Evolutionary conservation across 2,797 vertebrate genomes (phyloP).

Genomic region (Lerista edwardsae): DNA sequence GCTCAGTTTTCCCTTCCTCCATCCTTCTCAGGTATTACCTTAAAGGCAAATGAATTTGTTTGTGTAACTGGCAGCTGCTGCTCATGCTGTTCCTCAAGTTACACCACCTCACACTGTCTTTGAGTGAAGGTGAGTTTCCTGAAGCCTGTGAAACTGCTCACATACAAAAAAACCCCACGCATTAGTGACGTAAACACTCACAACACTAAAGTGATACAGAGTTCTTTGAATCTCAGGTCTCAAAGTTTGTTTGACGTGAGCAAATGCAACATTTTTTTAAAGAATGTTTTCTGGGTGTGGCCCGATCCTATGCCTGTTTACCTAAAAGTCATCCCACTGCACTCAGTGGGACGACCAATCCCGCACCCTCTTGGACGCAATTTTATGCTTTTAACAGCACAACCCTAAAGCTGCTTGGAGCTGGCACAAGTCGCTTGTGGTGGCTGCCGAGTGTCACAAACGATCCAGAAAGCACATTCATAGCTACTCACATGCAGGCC

Average conservation of each 20-base stretch:
- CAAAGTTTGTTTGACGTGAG: conserved; percentile 38
- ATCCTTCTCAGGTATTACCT: conserved; percentile 35
- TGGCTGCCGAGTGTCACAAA: no score
- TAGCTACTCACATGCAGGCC: no score
- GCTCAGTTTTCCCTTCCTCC: conserved; percentile 3
- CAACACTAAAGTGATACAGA: conserved; percentile 45
- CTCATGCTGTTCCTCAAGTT: conserved; percentile 29
- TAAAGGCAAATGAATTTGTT: conserved; percentile 34
- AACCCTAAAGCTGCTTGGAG: no score
- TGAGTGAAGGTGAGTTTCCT: conserved; percentile 42
- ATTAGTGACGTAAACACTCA: conserved; percentile 49
- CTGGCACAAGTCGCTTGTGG: no score
- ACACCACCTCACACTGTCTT: conserved; percentile 41
- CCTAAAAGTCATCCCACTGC: neutral
- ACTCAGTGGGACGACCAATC: neutral
- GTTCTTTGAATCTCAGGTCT: conserved; percentile 53
- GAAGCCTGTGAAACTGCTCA: conserved; percentile 34
- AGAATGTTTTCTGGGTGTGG: neutral
- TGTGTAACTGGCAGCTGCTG: conserved; percentile 34
- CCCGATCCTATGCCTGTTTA: neutral
- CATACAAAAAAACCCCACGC: conserved; percentile 26
- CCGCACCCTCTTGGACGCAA: neutral
- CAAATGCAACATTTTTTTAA: conserved; percentile 11
- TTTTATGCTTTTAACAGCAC: neutral
- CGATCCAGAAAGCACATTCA: no score